phyloP scores from a whole-genome alignment of 2,113 vertebrate species.

The Laticauda colubrina region DNA sequence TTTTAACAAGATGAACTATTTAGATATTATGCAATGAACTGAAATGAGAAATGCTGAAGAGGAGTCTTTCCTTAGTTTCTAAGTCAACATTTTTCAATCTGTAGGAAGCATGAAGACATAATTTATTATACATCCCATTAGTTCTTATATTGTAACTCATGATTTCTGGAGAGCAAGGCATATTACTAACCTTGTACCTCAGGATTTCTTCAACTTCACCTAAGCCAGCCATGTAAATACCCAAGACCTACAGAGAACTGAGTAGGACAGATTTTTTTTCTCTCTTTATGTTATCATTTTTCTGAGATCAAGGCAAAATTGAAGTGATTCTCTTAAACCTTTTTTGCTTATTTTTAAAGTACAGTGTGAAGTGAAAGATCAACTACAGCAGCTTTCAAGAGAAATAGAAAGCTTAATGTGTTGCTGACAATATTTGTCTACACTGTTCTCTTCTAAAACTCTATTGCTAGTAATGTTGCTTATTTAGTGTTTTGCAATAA shows the following conservation, averaged over 20 bases:
- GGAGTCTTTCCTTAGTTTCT: background rate
- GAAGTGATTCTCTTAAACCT: background rate
- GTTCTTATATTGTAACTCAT: background rate
- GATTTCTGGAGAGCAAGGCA: background rate
- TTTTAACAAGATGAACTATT: background rate
- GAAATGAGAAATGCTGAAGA: background rate
- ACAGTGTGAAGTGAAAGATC: background rate
- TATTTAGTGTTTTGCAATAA: background rate
- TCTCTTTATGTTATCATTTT: background rate
- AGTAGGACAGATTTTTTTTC: too few species aligned
- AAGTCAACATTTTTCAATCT: background rate
- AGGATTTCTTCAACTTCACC: background rate
- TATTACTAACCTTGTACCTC: too few species aligned
- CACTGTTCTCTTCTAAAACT: background rate
- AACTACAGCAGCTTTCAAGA: background rate
- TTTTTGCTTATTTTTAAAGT: background rate
- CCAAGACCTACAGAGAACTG: background rate
- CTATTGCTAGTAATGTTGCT: background rate
- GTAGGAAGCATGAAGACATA: background rate
- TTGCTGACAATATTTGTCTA: background rate
- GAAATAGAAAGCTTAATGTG: background rate
- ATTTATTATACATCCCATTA: background rate
- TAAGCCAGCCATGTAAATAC: too few species aligned
- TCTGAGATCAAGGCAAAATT: background rate
- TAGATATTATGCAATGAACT: background rate